These are phyloP conservation scores for Nephrocerus scutellatus DNA, from an alignment of 2,888 invertebrate genomes.

Conservation along the genomic window DNA sequence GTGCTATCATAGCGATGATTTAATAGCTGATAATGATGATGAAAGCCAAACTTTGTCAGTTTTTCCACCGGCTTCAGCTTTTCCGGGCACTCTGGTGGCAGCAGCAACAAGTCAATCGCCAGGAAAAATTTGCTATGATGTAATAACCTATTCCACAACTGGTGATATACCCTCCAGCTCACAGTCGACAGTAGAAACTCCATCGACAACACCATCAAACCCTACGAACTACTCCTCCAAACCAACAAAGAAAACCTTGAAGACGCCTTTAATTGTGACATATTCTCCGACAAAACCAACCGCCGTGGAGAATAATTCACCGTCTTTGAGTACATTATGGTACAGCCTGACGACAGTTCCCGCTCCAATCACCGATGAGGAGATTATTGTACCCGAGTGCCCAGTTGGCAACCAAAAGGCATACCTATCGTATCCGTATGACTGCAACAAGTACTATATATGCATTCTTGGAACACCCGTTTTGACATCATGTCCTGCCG, in stretches of 20 bases:
- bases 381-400: conserved; percentile 25
- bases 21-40: too few relatives aligned
- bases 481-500: conserved; percentile 38
- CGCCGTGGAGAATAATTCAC: too few relatives aligned
- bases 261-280: too few relatives aligned
- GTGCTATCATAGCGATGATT: too few relatives aligned
- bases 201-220: too few relatives aligned
- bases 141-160: background rate
- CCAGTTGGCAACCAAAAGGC: too few relatives aligned
- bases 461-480: conserved; percentile 40
- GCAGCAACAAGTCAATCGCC: background rate
- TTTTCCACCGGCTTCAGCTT: too few relatives aligned
- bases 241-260: too few relatives aligned
- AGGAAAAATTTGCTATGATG: conserved; percentile 2
- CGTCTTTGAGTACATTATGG: too few relatives aligned
- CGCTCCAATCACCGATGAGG: background rate
- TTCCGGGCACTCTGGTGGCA: background rate
- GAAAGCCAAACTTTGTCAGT: too few relatives aligned
- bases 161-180: conserved; percentile 4
- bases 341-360: background rate
- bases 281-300: too few relatives aligned
- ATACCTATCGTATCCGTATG: conserved; percentile 35
- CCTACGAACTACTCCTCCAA: too few relatives aligned
- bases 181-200: conserved; percentile 11
- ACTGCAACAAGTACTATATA: conserved; percentile 42